A percentile compares a stretch with the other conserved stretches of the same genome.
These are phyloP conservation scores for Corvus moneduloides DNA, from an alignment of 2,113 vertebrate genomes.

Conservation along the genomic window DNA sequence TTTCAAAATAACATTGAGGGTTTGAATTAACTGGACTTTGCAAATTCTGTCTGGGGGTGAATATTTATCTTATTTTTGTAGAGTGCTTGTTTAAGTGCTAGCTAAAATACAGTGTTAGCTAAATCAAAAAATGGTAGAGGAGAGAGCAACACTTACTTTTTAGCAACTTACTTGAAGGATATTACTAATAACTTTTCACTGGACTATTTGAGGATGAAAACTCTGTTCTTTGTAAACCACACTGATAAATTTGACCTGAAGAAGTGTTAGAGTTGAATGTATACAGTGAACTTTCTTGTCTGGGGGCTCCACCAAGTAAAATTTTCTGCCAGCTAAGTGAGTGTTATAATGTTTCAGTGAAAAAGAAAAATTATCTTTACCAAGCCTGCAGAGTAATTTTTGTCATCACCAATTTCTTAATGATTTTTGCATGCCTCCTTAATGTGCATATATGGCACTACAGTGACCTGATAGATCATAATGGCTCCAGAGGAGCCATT, in stretches of 20 bases:
- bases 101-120: neutral
- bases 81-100: neutral
- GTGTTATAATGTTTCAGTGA: neutral
- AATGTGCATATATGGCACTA: slow-evolving; percentile 54
- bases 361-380: slow-evolving; percentile 49
- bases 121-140: neutral
- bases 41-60: neutral
- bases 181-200: neutral
- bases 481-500: slow-evolving; percentile 72
- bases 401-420: slow-evolving; percentile 70
- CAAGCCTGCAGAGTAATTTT: slow-evolving; percentile 60
- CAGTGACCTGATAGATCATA: slow-evolving; percentile 50
- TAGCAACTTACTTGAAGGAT: neutral
- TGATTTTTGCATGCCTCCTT: slow-evolving; percentile 64
- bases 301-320: neutral
- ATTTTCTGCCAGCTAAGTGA: neutral
- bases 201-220: neutral
- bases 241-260: neutral
- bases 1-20: neutral
- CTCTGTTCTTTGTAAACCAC: neutral
- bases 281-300: neutral
- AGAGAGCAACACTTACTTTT: neutral
- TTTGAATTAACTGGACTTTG: neutral
- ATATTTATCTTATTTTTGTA: neutral
- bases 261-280: neutral